A percentile compares a stretch with the other conserved stretches of the same genome.
Conservation (phyloP, 2,113 vertebrate genomes). For the Odocoileus virginianus region DNA sequence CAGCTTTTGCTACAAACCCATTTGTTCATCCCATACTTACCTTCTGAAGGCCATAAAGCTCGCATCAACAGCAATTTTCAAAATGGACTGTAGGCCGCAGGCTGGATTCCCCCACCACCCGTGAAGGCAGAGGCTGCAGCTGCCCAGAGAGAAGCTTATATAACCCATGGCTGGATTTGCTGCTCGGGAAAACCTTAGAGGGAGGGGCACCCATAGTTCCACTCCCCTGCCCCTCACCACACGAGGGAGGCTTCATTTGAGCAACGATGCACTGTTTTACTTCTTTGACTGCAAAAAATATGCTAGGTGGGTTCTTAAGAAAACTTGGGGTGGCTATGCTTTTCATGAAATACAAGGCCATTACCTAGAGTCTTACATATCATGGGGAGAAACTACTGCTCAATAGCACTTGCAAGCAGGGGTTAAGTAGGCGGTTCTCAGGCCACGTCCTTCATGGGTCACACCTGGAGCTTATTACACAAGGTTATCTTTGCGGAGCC, state of each 20-base stretch:
- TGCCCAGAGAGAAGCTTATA: not conserved
- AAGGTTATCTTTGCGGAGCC: not conserved
- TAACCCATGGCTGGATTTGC: not conserved
- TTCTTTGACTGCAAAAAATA: not conserved
- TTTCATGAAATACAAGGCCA: not conserved
- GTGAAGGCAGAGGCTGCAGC: not conserved
- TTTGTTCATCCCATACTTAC: not conserved
- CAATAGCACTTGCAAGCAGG: not conserved
- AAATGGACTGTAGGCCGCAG: not conserved
- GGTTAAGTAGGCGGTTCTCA: not conserved
- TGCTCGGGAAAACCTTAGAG: not conserved
- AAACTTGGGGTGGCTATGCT: not conserved
- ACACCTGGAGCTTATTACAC: not conserved
- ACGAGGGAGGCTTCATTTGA: not conserved
- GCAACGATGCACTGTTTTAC: not conserved
- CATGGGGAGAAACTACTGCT: not conserved
- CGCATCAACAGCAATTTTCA: not conserved
- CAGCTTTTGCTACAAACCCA: not conserved
- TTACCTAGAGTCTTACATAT: not conserved
- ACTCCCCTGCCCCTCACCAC: not conserved
- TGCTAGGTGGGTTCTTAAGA: not conserved
- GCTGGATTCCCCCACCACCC: not conserved
- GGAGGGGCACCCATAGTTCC: not conserved
- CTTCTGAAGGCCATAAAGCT: not conserved
- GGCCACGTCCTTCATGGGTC: not conserved